Evolutionary conservation across 2,888 invertebrate genomes (phyloP), one percentile per base, ranked within the genome.

Genomic region (Drosophila borborema): DNA sequence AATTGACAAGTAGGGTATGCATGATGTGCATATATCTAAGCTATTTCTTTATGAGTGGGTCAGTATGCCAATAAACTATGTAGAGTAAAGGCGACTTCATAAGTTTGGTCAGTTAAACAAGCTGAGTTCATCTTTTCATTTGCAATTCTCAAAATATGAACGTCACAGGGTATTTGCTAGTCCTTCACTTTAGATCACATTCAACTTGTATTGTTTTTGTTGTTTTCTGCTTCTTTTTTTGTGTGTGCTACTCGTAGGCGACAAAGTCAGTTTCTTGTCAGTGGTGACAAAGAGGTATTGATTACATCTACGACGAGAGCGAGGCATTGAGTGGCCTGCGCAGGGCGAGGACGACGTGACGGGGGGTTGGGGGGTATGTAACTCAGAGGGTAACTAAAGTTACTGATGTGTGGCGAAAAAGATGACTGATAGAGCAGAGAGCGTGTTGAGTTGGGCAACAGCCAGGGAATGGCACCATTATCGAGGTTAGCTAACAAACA

Each of bases 241-340:
- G 46, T n/a, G n/a, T 49, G 46, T 20, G n/a, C 72, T 36, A 69
- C 66, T 61, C 69, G 78, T 72, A 64, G 72, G 81, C 72, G 66
- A 83, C 81, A 70, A 73, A 72, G 78, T 71, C 59, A 66, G 43
- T 73, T 63, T 59, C 58, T 66, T 81, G 79, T 72, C 54, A 61
- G 34, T 60, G 59, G 54, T 45, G 43, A 36, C 56, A 64, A 65
- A 20, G 62, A 63, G 80, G 80, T 84, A 89, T 84, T 71, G 89
- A 84, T 84, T 84, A 72, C 84, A 82, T 59, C 67, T 61, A 60
- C 64, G 34, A 60, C 64, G 34, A 9, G 64, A 61, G 45, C 53
- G 70, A 58, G 69, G 68, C 63, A 72, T 63, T 66, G 76, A 70
- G 80, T 62, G 68, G 54, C 59, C 56, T 28, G 41, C 14, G 38